Evolutionary conservation across 2,888 invertebrate species (phyloP).

Genomic region (Oligia fasciuncula): DNA sequence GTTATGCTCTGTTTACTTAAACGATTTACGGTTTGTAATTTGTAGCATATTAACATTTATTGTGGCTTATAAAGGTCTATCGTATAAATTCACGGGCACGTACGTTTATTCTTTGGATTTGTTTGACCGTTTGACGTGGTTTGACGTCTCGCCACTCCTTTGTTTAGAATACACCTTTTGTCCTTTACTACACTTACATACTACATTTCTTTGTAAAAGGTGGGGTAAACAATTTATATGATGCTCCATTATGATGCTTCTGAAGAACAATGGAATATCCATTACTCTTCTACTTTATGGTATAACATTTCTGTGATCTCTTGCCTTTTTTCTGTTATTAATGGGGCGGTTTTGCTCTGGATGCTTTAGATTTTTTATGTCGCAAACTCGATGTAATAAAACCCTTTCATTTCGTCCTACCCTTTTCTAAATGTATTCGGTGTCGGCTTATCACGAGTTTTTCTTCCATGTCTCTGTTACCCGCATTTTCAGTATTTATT

Average conservation of each 20-base stretch:
- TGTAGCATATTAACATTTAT: slow-evolving; percentile 38
- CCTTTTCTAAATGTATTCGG: background rate
- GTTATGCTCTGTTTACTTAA: background rate
- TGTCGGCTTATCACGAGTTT: background rate
- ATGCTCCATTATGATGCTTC: slow-evolving; percentile 30
- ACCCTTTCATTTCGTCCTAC: background rate
- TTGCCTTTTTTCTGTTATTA: slow-evolving; percentile 19
- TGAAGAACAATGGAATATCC: slow-evolving; percentile 26
- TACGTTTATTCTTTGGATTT: slow-evolving; percentile 42
- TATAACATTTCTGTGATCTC: slow-evolving; percentile 26
- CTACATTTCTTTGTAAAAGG: slow-evolving; percentile 43
- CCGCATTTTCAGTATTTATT: background rate
- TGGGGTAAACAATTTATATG: slow-evolving; percentile 41
- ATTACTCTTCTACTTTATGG: slow-evolving; percentile 24
- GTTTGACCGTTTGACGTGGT: slow-evolving; percentile 44
- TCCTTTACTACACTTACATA: slow-evolving; percentile 26
- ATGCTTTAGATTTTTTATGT: slow-evolving; percentile 11
- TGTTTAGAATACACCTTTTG: slow-evolving; percentile 45
- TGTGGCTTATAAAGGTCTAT: slow-evolving; percentile 22
- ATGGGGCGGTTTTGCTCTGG: slow-evolving; percentile 1
- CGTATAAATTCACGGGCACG: slow-evolving; percentile 45
- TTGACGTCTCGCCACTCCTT: slow-evolving; percentile 31
- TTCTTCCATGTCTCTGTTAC: background rate
- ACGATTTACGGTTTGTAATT: slow-evolving; percentile 13
- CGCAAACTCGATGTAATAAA: background rate